These are phyloP conservation scores for Odocoileus hemionus DNA, from an alignment of 2,113 vertebrate genomes.

Conservation along the genomic window DNA sequence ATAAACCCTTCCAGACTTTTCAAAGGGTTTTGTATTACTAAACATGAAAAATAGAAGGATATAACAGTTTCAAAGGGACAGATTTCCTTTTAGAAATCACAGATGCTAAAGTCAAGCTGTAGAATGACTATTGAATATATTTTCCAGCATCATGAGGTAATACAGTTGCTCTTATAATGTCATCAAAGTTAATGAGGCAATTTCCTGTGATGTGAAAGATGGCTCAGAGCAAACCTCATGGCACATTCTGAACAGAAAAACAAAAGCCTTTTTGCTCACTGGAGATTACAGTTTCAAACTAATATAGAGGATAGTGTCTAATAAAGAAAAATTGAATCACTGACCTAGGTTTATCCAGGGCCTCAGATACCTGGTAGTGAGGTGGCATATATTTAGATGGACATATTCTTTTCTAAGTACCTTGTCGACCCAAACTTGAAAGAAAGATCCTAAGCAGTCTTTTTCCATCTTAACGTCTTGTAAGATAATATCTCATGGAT, in stretches of 20 bases:
- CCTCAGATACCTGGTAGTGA: not conserved
- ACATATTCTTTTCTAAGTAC: not conserved
- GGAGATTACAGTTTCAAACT: not conserved
- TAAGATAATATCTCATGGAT: not conserved
- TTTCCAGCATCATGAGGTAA: constrained; percentile 20
- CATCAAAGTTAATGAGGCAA: constrained; percentile 59
- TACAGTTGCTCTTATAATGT: constrained; percentile 27
- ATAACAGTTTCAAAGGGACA: constrained; percentile 50
- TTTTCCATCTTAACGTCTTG: not conserved
- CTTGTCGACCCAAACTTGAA: not conserved
- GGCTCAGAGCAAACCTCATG: not conserved
- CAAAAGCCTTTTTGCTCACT: not conserved
- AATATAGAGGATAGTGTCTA: constrained; percentile 1
- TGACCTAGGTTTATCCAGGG: not conserved
- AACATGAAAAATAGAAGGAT: constrained; percentile 54
- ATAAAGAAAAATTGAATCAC: not conserved
- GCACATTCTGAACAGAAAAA: not conserved
- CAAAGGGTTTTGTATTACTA: constrained; percentile 54
- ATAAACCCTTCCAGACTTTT: constrained; percentile 60
- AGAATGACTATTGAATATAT: not conserved
- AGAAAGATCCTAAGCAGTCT: not conserved
- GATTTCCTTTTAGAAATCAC: constrained; percentile 33
- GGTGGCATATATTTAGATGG: not conserved
- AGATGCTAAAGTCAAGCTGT: constrained; percentile 32
- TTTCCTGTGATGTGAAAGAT: constrained; percentile 33